Evolutionary conservation across 2,888 invertebrate genomes (phyloP), one percentile per base, ranked within the genome.

Genomic region (Hydrotaea cyrtoneurina): DNA sequence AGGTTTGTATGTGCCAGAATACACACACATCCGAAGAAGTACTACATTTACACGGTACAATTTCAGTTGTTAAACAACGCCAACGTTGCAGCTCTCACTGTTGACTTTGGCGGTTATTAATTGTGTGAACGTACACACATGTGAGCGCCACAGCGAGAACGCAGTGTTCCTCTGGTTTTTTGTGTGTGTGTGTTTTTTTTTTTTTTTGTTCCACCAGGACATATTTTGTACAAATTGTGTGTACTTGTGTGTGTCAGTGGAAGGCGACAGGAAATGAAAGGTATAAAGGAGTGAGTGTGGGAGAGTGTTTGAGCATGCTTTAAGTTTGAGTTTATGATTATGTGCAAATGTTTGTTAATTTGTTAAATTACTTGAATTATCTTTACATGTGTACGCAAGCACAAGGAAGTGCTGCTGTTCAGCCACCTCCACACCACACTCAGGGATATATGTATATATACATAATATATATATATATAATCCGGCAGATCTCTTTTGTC

Each of bases 21-120:
- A 62, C 72, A 23, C 10, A 21, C 36, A 53, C n/a, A 57, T 15
- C 31, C 19, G 2, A 19, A 2, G 31, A 31, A 31, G 31, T 31
- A 31, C 31, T n/a, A n/a, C n/a, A n/a, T 31, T 43, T 36, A 31
- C 50, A 76, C n/a, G n/a, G 62, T n/a, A 26, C 64, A 76, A 69
- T 66, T 43, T 17, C 66, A 21, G 43, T 13, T 66, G 66, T 66
- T 66, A 66, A 66, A 66, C 66, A 66, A 39, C 36, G 17, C 66
- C 36, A 66, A 66, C 19, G 66, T 66, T 15, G 19, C 31, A 73
- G 79, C 66, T 64, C 31, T 31, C 64, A 75, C 74, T 82, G 85
- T 79, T 85, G 85, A 85, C 79, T 85, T 85, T 85, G 79, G 82
- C 82, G 82, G 85, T 85, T 85, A 85, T 82, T 82, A 85, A 82